Evolutionary conservation across 2,113 vertebrate species (phyloP).

Genomic region (Monopterus albus): DNA sequence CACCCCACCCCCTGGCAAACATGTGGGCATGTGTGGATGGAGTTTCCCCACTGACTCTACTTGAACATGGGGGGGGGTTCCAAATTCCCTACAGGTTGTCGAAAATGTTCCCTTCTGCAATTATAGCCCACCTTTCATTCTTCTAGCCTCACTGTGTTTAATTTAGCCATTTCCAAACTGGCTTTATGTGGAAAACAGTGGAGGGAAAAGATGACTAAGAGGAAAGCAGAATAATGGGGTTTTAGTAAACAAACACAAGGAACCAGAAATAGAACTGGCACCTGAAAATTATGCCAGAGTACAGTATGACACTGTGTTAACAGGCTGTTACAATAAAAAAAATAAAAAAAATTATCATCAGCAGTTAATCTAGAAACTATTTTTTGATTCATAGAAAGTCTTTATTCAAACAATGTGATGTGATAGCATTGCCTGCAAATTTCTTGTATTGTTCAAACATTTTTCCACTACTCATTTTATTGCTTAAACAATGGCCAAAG

Average conservation of each 20-base stretch:
- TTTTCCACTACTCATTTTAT: too few relatives aligned
- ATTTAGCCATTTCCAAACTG: neutral
- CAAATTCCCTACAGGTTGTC: slow-evolving; percentile 13
- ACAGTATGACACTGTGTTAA: neutral
- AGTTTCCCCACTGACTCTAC: slow-evolving; percentile 58
- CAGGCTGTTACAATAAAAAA: neutral
- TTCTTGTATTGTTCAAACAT: neutral
- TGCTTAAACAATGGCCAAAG: too few relatives aligned
- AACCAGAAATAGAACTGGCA: slow-evolving; percentile 13
- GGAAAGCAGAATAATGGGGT: slow-evolving; percentile 32
- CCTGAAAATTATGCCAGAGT: neutral
- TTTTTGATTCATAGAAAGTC: neutral
- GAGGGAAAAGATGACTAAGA: slow-evolving; percentile 57
- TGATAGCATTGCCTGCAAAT: neutral
- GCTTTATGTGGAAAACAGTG: slow-evolving; percentile 17
- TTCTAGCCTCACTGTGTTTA: neutral
- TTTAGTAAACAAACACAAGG: slow-evolving; percentile 26
- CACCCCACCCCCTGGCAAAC: slow-evolving; percentile 29
- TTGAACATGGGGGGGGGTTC: slow-evolving; percentile 22
- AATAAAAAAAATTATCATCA: neutral
- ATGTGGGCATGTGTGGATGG: slow-evolving; percentile 51
- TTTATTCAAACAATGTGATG: too few relatives aligned
- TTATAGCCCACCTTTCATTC: slow-evolving; percentile 28
- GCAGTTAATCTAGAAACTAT: neutral
- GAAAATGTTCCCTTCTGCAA: slow-evolving; percentile 9